Evolutionary conservation across 2,113 vertebrate genomes (phyloP).

Genomic region (Upupa epops): DNA sequence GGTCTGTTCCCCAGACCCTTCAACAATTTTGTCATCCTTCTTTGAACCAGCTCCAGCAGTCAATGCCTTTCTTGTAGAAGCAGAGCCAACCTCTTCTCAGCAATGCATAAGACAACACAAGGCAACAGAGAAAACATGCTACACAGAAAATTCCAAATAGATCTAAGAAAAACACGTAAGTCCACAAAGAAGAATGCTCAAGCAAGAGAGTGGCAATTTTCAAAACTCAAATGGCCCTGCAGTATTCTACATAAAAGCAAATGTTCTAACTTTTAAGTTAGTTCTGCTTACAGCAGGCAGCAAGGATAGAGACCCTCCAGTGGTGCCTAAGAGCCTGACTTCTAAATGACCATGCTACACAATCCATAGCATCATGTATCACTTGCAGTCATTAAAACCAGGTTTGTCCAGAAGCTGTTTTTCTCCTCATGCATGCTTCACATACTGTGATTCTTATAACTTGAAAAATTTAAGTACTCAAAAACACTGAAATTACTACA

Average conservation of each 20-base stretch:
- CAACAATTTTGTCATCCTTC: too few relatives aligned
- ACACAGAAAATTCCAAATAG: background rate
- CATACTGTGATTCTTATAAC: fast-evolving
- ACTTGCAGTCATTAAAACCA: background rate
- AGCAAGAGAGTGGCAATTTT: background rate
- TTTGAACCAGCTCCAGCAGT: too few relatives aligned
- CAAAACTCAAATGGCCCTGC: background rate
- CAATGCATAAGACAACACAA: background rate
- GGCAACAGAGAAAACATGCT: background rate
- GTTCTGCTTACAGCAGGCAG: background rate
- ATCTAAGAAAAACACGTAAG: background rate
- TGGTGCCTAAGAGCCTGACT: background rate
- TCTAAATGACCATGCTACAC: background rate
- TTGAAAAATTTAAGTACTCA: background rate
- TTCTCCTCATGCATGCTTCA: background rate
- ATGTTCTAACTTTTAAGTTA: background rate
- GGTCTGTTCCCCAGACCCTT: too few relatives aligned
- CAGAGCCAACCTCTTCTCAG: background rate
- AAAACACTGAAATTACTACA: background rate
- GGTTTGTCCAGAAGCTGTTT: background rate
- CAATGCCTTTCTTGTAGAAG: background rate
- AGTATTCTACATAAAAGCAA: background rate
- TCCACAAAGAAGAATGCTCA: background rate
- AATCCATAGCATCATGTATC: background rate
- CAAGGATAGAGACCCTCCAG: background rate